Evolutionary conservation across 1,140 invertebrate species (phyloP).

Genomic region (Arctopsyche grandis): DNA sequence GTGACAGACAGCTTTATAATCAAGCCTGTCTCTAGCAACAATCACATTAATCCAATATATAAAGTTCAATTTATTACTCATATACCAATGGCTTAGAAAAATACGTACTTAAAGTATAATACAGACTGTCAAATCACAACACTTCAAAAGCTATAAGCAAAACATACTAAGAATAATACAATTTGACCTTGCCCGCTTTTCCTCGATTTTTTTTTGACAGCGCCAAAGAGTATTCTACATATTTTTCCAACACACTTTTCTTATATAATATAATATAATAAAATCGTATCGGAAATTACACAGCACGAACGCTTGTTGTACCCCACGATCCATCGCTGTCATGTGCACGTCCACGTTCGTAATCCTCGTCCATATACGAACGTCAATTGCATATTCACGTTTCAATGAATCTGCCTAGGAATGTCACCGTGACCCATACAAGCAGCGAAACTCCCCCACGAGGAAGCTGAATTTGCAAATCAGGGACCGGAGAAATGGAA

Average conservation of each 20-base stretch:
- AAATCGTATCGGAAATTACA: conserved; percentile 26
- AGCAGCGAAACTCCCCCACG: not conserved
- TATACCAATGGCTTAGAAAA: too few relatives aligned
- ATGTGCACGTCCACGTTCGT: conserved; percentile 9
- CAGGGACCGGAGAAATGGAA: not conserved
- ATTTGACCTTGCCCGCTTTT: not conserved
- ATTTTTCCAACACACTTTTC: too few relatives aligned
- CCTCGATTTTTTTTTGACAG: not conserved
- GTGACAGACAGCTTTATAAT: too few relatives aligned
- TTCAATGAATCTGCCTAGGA: conserved; percentile 27
- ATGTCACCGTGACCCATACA: conserved; percentile 19
- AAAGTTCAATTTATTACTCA: too few relatives aligned
- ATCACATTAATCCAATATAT: too few relatives aligned
- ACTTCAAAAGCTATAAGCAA: too few relatives aligned
- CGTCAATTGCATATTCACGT: conserved; percentile 41
- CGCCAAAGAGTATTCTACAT: too few relatives aligned
- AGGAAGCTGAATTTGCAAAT: not conserved
- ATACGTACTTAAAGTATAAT: too few relatives aligned
- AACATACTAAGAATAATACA: not conserved
- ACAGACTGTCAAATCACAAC: too few relatives aligned
- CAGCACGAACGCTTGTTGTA: conserved; percentile 1
- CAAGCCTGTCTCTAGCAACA: too few relatives aligned
- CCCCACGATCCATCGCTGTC: conserved; percentile 24
- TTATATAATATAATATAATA: not conserved
- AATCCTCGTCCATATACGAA: not conserved